Evolutionary conservation across 2,888 invertebrate species (phyloP).

Genomic region (Crocallis elinguaria): DNA sequence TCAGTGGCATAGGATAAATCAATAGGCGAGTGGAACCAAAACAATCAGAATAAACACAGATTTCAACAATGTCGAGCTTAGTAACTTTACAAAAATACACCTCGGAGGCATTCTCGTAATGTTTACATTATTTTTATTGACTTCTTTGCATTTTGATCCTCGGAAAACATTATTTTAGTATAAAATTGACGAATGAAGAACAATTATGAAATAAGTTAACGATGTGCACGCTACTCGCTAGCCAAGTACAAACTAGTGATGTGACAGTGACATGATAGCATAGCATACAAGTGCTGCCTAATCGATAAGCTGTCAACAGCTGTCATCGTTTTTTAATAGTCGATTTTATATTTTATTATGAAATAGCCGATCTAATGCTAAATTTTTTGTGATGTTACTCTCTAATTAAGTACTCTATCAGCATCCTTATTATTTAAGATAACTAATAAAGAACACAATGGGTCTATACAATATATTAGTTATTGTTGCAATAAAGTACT

Average conservation of each 20-base stretch:
- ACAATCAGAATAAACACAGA: constrained; percentile 58
- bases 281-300: neutral
- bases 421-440: too few species aligned
- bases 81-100: neutral
- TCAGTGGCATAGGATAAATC: constrained; percentile 81
- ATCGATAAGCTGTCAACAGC: neutral
- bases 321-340: too few species aligned
- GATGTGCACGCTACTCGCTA: too few species aligned
- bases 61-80: constrained; percentile 11
- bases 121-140: constrained; percentile 32
- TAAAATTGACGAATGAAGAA: constrained; percentile 26
- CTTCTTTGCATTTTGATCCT: constrained; percentile 23
- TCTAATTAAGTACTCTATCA: too few species aligned
- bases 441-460: too few species aligned
- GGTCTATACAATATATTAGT: too few species aligned
- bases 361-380: too few species aligned
- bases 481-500: too few species aligned
- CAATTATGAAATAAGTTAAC: too few species aligned
- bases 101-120: neutral
- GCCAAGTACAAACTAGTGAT: constrained; percentile 9
- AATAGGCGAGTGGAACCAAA: constrained; percentile 77
- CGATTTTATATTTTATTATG: too few species aligned
- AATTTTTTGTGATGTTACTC: too few species aligned
- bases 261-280: neutral
- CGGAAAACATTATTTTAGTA: constrained; percentile 41